phyloP scores from a whole-genome alignment of 1,140 invertebrate genomes.

The Saxidomus purpurata region DNA sequence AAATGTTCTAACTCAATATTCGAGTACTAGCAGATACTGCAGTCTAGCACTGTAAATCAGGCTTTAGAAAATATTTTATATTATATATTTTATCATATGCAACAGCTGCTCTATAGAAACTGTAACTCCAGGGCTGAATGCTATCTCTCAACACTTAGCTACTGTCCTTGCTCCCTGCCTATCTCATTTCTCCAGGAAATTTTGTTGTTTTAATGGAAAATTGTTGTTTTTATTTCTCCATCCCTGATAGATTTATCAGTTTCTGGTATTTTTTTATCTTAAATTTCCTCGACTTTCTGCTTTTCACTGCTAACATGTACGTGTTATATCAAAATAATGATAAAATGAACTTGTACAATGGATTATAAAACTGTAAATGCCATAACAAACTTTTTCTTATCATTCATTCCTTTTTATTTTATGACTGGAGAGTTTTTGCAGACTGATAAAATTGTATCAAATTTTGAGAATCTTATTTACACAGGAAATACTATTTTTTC shows the following conservation, averaged over 20 bases:
- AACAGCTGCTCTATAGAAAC: not conserved
- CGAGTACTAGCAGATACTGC: not conserved
- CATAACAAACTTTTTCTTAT: not conserved
- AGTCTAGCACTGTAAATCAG: not conserved
- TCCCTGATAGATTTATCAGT: constrained; percentile 13
- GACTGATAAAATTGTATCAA: too few relatives aligned
- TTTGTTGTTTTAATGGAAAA: constrained; percentile 49
- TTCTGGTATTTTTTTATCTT: constrained; percentile 20
- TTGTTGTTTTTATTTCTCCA: constrained; percentile 22
- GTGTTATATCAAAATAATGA: not conserved
- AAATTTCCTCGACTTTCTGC: not conserved
- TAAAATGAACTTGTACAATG: not conserved
- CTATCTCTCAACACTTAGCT: constrained; percentile 27
- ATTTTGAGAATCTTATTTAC: too few relatives aligned
- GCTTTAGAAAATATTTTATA: not conserved
- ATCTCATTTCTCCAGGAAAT: constrained; percentile 25
- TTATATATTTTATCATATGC: constrained; percentile 14
- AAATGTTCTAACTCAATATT: not conserved
- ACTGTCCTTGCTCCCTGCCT: not conserved
- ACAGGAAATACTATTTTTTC: too few relatives aligned
- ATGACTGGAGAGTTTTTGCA: not conserved
- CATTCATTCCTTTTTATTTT: not conserved
- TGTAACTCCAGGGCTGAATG: not conserved
- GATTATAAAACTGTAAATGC: not conserved
- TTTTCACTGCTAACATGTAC: not conserved